A percentile compares a stretch with the other conserved stretches of the same genome.
These are phyloP conservation scores for Drosophila cognata DNA, from an alignment of 2,888 invertebrate genomes.

Conservation along the genomic window DNA sequence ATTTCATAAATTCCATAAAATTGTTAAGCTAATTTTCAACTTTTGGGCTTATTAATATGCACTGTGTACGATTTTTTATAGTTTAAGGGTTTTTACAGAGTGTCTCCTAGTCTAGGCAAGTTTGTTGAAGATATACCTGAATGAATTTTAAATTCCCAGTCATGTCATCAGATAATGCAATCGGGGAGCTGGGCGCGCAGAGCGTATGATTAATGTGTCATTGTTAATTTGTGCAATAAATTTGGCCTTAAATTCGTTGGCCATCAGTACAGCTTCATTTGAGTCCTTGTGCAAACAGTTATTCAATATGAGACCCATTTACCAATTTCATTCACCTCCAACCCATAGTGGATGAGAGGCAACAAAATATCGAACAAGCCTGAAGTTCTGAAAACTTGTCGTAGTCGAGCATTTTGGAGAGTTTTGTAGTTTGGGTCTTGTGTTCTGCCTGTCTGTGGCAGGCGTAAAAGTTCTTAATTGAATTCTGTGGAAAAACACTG, in stretches of 20 bases:
- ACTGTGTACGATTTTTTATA: background rate
- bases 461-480: constrained; percentile 72
- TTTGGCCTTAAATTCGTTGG: constrained; percentile 48
- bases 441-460: constrained; percentile 30
- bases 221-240: constrained; percentile 68
- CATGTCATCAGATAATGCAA: constrained; percentile 46
- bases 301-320: constrained; percentile 15
- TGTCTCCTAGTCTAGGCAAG: background rate
- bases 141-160: constrained; percentile 55
- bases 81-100: background rate
- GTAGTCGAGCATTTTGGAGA: constrained; percentile 18
- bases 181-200: constrained; percentile 30
- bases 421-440: constrained; percentile 6
- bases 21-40: background rate
- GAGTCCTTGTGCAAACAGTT: constrained; percentile 29
- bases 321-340: background rate
- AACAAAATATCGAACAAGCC: constrained; percentile 55
- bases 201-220: constrained; percentile 71
- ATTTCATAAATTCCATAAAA: background rate
- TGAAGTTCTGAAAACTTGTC: constrained; percentile 29
- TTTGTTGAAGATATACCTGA: constrained; percentile 15
- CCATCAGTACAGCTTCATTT: background rate
- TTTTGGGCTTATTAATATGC: background rate
- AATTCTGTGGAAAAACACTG: constrained; percentile 65
- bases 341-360: constrained; percentile 19